Base-by-base conservation (phyloP, 1,140 invertebrate genomes). In the Leptopilina boulardi region DNA sequence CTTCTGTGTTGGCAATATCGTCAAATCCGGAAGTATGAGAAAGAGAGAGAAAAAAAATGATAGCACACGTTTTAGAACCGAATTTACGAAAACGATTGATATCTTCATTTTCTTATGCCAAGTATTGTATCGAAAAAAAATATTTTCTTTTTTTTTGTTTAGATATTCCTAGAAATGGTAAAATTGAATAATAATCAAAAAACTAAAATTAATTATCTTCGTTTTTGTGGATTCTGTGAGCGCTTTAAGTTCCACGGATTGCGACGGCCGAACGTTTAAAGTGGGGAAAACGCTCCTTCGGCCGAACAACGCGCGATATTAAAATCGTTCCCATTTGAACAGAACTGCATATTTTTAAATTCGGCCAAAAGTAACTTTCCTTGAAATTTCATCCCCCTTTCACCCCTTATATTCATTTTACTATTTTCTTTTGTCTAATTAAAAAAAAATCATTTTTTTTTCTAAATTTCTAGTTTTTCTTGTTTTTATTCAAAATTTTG, bases 1-100 rank as follows among this genome's bases (percentile, higher is more conserved):
- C 77, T 71, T 19, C 75, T 66, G 70, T 71, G 77, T 77, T 81
- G 73, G 77, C 77, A 79, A 59, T 79, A 75, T 78, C 80, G 74
- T 18, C 47, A 59, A 42, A n/a, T 75, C 47, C 72, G 47, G 72
- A 73, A 73, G 44, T 56, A 15, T 34, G 75, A 44, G 47, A 77
- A 11, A 34, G 11, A 54, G 42, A 19, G 23, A 71, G 34, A 23
- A 6, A 9, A 21, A n/a, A 18, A 21, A n/a, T n/a, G 54, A 70
- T 23, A 21, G 18, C 78, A 54, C 78, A 74, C 78, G 75, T 80
- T 78, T 77, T 54, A 80, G 76, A 80, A 80, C 75, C 74, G 78
- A 84, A 83, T 83, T 83, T 84, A 83, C 79, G 81, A 81, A 81
- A 77, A 77, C 77, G 82, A 84, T 83, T 75, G 82, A 80, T 82